Evolutionary conservation across 2,888 invertebrate genomes (phyloP).

Genomic region (Bhutanitis thaidina): DNA sequence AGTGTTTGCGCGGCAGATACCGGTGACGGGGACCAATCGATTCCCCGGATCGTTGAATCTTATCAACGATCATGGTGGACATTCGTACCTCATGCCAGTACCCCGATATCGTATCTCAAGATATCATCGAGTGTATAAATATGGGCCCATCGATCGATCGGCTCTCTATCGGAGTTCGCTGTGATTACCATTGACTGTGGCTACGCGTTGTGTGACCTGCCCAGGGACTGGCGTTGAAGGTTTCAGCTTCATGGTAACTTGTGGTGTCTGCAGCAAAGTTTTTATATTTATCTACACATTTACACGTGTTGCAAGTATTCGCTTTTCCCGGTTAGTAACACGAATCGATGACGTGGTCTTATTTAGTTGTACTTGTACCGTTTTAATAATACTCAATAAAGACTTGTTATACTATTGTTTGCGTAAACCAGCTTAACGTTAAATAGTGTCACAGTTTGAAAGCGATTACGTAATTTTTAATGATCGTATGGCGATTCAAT

Average conservation of each 20-base stretch:
- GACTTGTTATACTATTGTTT: too few relatives aligned
- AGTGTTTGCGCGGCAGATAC: slow-evolving; percentile 74
- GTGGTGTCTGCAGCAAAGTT: slow-evolving; percentile 17
- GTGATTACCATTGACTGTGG: slow-evolving; percentile 61
- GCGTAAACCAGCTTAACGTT: too few relatives aligned
- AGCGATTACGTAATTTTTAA: slow-evolving; percentile 1
- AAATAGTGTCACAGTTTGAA: neutral
- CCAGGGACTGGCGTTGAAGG: neutral
- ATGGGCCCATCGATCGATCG: slow-evolving; percentile 78
- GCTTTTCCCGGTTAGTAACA: too few relatives aligned
- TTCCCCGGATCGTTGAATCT: slow-evolving; percentile 64
- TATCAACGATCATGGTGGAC: slow-evolving; percentile 74
- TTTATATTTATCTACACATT: neutral
- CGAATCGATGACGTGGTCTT: too few relatives aligned
- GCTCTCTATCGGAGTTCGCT: slow-evolving; percentile 72
- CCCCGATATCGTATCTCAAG: slow-evolving; percentile 74
- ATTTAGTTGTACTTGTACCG: too few relatives aligned
- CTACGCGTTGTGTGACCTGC: slow-evolving; percentile 33
- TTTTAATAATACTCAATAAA: too few relatives aligned
- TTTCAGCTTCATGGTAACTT: slow-evolving; percentile 25
- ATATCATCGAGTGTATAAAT: slow-evolving; percentile 78
- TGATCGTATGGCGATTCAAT: slow-evolving; percentile 28
- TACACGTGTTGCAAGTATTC: too few relatives aligned
- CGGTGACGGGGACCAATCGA: slow-evolving; percentile 67
- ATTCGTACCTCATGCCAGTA: slow-evolving; percentile 65